Conservation (phyloP, 2,797 vertebrate genomes). For the Nannoperca australis region DNA sequence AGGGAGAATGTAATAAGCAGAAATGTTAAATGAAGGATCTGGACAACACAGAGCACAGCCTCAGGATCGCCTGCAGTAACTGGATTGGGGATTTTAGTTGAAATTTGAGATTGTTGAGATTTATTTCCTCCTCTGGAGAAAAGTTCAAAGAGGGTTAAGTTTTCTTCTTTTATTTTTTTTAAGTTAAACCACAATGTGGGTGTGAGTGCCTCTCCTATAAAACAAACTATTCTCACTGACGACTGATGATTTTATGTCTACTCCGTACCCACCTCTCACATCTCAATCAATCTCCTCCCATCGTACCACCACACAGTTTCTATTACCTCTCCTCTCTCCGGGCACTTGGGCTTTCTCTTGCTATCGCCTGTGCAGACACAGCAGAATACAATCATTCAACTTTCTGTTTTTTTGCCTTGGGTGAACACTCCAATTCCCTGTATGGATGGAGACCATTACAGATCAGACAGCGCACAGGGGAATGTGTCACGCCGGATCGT, state of each 20-base stretch:
- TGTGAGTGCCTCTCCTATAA: constrained; percentile 22
- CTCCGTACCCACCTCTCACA: constrained; percentile 23
- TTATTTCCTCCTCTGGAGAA: constrained; percentile 37
- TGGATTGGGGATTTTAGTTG: constrained; percentile 19
- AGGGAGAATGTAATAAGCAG: constrained; percentile 52
- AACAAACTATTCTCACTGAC: constrained; percentile 48
- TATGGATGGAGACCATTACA: constrained; percentile 69
- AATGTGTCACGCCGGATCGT: constrained; percentile 53
- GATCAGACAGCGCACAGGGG: constrained; percentile 62
- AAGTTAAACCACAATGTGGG: constrained; percentile 37
- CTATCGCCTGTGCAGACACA: constrained; percentile 34
- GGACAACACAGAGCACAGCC: constrained; percentile 24
- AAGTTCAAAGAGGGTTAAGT: constrained; percentile 45
- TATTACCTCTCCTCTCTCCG: constrained; percentile 48
- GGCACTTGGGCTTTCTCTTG: constrained; percentile 42
- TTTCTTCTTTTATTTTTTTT: constrained; percentile 26
- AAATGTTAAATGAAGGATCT: constrained; percentile 51
- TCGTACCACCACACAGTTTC: constrained; percentile 34
- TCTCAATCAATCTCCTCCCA: constrained; percentile 39
- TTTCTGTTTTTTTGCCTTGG: constrained; percentile 31
- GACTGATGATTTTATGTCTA: constrained; percentile 51
- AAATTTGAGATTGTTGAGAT: constrained; percentile 31
- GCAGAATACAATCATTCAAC: constrained; percentile 56
- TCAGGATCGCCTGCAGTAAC: constrained; percentile 21
- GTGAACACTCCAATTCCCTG: constrained; percentile 62